Conservation (phyloP, 2,797 vertebrate species). For the Smutsia temminckii region DNA sequence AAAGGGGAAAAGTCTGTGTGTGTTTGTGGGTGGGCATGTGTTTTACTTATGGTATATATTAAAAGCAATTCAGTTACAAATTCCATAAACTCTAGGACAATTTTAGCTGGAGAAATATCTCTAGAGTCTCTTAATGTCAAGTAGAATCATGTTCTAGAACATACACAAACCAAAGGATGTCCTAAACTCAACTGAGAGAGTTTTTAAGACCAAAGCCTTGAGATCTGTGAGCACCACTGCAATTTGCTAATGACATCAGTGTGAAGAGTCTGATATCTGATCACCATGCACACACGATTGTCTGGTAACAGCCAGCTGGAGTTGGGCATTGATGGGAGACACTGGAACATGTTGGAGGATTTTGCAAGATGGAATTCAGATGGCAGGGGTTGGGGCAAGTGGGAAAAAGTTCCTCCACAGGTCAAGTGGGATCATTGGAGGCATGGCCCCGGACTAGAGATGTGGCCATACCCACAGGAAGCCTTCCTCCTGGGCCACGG, state of each 20-base stretch:
- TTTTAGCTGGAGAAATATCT: not conserved
- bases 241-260: not conserved
- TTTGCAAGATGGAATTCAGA: not conserved
- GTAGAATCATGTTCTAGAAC: too few species aligned
- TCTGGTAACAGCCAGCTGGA: not conserved
- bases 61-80: not conserved
- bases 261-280: not conserved
- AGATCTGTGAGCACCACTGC: not conserved
- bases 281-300: too few species aligned
- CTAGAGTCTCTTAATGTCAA: fast-evolving
- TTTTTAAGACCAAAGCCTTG: not conserved
- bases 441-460: fast-evolving
- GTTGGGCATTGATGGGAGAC: not conserved
- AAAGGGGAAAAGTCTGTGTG: not conserved
- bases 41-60: not conserved
- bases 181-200: fast-evolving
- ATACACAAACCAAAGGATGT: not conserved
- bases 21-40: not conserved
- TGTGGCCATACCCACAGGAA: not conserved
- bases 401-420: not conserved
- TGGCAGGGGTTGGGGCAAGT: not conserved
- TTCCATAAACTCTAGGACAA: fast-evolving
- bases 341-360: not conserved
- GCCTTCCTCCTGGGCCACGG: not conserved
- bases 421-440: not conserved